Conservation (phyloP, 1,140 invertebrate genomes). For the Ridgeia piscesae region DNA sequence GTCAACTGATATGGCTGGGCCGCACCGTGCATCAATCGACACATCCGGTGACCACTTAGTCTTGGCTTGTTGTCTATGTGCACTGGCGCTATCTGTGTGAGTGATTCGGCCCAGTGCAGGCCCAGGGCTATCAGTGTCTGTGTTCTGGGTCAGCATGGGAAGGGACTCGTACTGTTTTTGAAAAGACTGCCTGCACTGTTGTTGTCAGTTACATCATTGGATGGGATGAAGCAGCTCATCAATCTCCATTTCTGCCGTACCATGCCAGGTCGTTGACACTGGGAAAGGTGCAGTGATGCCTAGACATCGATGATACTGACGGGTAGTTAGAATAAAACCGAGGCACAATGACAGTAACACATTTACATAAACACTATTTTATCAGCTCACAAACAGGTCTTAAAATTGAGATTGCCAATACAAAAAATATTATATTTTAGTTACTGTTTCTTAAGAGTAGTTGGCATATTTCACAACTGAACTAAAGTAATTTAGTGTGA, state of each 20-base stretch:
- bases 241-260: not conserved
- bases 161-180: not conserved
- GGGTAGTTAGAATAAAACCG: not conserved
- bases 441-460: not conserved
- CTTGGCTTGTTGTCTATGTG: not conserved
- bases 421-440: not conserved
- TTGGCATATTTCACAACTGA: not conserved
- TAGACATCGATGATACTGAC: not conserved
- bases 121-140: not conserved
- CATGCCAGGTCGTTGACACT: not conserved
- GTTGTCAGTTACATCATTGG: not conserved
- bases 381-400: not conserved
- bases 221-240: not conserved
- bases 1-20: not conserved
- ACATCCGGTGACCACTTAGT: not conserved
- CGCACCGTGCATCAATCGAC: not conserved
- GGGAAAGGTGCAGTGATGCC: not conserved
- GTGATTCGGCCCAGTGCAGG: not conserved
- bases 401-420: not conserved
- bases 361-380: not conserved
- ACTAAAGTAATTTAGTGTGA: not conserved
- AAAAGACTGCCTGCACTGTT: not conserved
- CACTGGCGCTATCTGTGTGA: not conserved
- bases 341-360: too few relatives aligned
- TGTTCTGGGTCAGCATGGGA: not conserved